Conservation (phyloP, 2,797 vertebrate genomes). For the Cirrhinus mrigala region DNA sequence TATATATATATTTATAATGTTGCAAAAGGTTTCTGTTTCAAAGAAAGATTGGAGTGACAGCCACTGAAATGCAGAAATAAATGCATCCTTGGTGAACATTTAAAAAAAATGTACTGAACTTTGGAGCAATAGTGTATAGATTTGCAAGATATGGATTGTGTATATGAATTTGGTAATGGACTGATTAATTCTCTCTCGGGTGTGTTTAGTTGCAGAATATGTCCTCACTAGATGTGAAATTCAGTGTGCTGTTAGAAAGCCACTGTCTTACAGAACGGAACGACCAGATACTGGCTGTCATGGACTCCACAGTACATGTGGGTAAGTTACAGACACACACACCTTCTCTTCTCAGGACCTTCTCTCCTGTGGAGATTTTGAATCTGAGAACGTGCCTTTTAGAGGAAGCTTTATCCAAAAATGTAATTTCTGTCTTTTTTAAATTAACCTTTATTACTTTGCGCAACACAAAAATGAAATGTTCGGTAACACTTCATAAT, state of each 20-base stretch:
- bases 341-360: slow-evolving; percentile 9
- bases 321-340: slow-evolving; percentile 53
- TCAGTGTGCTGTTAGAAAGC: slow-evolving; percentile 79
- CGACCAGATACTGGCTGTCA: slow-evolving; percentile 68
- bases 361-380: neutral
- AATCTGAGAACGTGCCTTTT: neutral
- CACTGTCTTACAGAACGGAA: slow-evolving; percentile 63
- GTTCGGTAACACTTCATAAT: no score
- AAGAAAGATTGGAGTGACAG: neutral
- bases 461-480: neutral
- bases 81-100: neutral
- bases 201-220: slow-evolving; percentile 84
- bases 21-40: neutral
- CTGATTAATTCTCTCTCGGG: neutral
- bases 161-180: neutral
- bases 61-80: neutral
- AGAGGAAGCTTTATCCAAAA: neutral
- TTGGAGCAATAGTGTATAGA: neutral
- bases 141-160: neutral
- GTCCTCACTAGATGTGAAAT: slow-evolving; percentile 78
- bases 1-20: neutral
- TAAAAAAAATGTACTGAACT: neutral
- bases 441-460: neutral
- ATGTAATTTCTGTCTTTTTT: neutral
- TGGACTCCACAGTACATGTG: slow-evolving; percentile 29